Conservation (phyloP, 1,140 invertebrate species). For the Brachionus koreanus region DNA sequence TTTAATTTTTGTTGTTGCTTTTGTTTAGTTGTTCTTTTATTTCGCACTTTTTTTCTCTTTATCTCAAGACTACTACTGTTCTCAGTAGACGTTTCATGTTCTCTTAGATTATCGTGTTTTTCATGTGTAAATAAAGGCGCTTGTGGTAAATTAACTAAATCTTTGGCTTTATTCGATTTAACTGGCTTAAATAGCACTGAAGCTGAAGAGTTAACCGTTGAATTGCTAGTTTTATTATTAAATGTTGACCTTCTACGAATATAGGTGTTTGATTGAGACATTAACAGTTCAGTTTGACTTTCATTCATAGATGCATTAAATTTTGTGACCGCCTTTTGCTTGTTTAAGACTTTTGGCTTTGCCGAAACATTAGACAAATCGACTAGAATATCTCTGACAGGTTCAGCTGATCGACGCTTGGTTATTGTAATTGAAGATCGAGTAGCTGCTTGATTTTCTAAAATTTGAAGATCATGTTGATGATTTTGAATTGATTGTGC, state of each 20-base stretch:
- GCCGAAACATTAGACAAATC: background rate
- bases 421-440: slow-evolving; percentile 5
- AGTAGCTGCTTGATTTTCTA: background rate
- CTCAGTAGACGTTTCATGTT: background rate
- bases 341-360: background rate
- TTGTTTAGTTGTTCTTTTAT: background rate
- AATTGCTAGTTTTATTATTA: background rate
- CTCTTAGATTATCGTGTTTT: background rate
- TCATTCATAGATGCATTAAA: background rate
- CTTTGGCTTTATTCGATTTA: background rate
- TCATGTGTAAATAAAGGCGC: background rate
- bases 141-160: background rate
- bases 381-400: background rate
- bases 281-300: background rate
- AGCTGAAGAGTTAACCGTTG: background rate
- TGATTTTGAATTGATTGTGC: background rate
- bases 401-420: background rate
- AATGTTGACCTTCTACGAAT: background rate
- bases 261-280: background rate
- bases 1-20: background rate
- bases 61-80: background rate
- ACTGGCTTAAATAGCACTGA: background rate
- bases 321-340: background rate
- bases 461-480: background rate
- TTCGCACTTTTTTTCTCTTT: background rate